Evolutionary conservation across 2,888 invertebrate species (phyloP).

Genomic region (Trachelus tabidus): DNA sequence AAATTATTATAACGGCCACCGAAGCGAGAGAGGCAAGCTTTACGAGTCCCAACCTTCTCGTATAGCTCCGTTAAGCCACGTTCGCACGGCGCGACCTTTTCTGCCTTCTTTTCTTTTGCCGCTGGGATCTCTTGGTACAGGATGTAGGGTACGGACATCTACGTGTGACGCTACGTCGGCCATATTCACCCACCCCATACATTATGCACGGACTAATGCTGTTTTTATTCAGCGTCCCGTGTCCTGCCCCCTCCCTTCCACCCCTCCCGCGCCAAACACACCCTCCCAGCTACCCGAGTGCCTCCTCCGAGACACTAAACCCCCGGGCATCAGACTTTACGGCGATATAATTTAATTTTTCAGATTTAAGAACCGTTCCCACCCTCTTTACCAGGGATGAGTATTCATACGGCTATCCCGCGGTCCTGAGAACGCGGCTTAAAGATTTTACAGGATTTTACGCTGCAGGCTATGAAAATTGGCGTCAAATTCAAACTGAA

Average conservation of each 20-base stretch:
- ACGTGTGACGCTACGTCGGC: not conserved
- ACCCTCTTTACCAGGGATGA: not conserved
- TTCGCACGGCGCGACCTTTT: constrained; percentile 1
- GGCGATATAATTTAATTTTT: constrained; percentile 65
- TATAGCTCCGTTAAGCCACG: constrained; percentile 46
- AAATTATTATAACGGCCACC: constrained; percentile 58
- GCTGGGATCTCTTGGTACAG: not conserved
- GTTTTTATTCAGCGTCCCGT: constrained; percentile 59
- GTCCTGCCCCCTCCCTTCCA: constrained; percentile 1
- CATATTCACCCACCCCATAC: constrained; percentile 41
- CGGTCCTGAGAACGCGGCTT: not conserved
- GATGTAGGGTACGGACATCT: not conserved
- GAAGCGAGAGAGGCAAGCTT: constrained; percentile 38
- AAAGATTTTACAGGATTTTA: not conserved
- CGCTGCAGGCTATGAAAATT: not conserved
- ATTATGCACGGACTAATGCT: constrained; percentile 65
- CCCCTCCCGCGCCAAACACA: constrained; percentile 19
- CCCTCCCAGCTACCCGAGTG: constrained; percentile 25
- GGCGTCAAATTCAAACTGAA: not conserved
- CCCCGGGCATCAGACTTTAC: constrained; percentile 58
- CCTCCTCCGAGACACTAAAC: constrained; percentile 55
- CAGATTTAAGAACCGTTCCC: constrained; percentile 59
- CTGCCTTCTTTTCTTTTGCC: not conserved
- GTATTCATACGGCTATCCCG: not conserved
- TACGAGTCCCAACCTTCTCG: constrained; percentile 59